Base-by-base conservation (phyloP, 1,140 invertebrate species). In the Hylyphantes graminicola region DNA sequence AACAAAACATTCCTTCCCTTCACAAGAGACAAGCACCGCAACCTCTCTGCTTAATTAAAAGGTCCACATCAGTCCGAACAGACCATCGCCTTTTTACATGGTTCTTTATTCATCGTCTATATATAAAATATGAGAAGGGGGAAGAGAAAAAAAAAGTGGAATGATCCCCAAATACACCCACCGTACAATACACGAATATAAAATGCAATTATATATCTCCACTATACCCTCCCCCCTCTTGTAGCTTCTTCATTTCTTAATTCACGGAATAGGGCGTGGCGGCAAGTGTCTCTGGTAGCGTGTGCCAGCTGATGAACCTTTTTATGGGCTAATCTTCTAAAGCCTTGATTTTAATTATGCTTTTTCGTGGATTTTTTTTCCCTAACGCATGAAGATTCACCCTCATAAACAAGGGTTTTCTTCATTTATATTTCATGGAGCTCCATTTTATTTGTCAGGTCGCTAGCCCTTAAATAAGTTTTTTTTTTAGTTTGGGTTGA, bases 151-250 rank as follows among this genome's bases (percentile, higher is more conserved):
- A 73, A 73, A 50, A 70, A 70, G 50, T 17, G 13, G 50, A 35
- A 55, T 54, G 59, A 67, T 65, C 53, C 61, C 21, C 63, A 78
- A 61, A 53, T 19, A 70, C 50, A 53, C 65, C 65, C 21, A 64
- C 13, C 64, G 51, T 51, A 80, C 64, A 80, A 70, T 80, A 70
- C 54, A 55, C 53, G 77, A 80, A 80, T 80, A 80, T 80, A 80
- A 80, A 80, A 80, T 80, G 77, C 77, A 80, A 80, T 80, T 80
- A 80, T 53, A 80, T 15, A 7, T n/a, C 64, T 48, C 57, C 77
- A 35, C 35, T 35, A 35, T 35, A 35, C 35, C 35, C 35, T 35
- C 35, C 35, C 35, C 35, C 35, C 35, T 35, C 35, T 35, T 35
- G 35, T 35, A 35, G 65, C 65, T 80, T 70, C 77, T 68, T 59